These are phyloP conservation scores for Heliocidaris erythrogramma DNA, from an alignment of 35 echinoderm and acorn worm genomes.

Conservation along the genomic window DNA sequence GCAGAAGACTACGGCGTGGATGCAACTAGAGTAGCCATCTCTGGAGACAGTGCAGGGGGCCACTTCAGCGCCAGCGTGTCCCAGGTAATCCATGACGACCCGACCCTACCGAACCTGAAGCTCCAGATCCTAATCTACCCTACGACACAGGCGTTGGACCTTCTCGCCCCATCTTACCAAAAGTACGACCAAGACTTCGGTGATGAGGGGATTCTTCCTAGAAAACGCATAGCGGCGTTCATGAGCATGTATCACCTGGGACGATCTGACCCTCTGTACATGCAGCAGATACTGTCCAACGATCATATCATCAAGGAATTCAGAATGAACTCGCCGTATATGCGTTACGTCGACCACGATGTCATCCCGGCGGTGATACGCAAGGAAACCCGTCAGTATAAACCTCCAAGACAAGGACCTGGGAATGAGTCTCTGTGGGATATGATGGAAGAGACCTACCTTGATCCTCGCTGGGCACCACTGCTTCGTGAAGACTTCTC, in stretches of 20 bases:
- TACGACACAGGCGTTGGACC: conserved; percentile 47
- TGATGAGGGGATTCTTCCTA: conserved; percentile 45
- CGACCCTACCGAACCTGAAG: conserved; percentile 51
- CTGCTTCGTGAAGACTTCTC: conserved; percentile 68
- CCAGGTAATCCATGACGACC: conserved; percentile 55
- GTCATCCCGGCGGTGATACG: conserved; percentile 39
- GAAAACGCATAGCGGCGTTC: background rate
- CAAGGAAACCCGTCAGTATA: background rate
- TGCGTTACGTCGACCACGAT: conserved; percentile 38
- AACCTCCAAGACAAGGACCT: background rate
- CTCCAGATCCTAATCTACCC: conserved; percentile 68
- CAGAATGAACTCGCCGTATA: background rate
- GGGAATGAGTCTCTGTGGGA: conserved; percentile 65
- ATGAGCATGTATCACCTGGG: background rate
- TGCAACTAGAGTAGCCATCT: conserved; percentile 54
- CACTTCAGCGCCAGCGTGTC: conserved; percentile 61
- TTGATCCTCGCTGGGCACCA: conserved; percentile 67
- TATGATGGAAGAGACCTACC: conserved; percentile 40
- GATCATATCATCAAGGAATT: conserved; percentile 35
- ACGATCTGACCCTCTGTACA: conserved; percentile 5
- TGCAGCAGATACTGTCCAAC: conserved; percentile 31
- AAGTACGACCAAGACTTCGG: conserved; percentile 41
- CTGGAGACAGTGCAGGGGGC: conserved; percentile 83
- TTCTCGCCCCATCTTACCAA: conserved; percentile 63
- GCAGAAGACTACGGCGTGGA: conserved; percentile 62